Conservation (phyloP, 2,888 invertebrate genomes). For the Tetropium fuscum region DNA sequence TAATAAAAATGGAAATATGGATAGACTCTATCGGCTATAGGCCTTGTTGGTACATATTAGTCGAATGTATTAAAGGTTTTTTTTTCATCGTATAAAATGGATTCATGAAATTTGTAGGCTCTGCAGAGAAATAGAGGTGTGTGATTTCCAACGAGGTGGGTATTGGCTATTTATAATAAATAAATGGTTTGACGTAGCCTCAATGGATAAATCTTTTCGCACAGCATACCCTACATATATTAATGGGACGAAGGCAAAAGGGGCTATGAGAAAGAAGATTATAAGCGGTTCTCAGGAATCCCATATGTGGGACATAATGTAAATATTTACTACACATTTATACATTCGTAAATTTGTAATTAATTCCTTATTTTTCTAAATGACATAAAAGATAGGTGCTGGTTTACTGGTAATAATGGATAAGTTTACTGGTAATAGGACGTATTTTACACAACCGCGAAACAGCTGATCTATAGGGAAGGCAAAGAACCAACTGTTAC, state of each 20-base stretch:
- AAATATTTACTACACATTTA: too few species aligned
- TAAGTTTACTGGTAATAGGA: too few species aligned
- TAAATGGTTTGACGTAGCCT: constrained; percentile 42
- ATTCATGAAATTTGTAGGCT: too few species aligned
- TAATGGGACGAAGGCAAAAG: background rate
- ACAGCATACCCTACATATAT: constrained; percentile 8
- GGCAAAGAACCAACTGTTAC: too few species aligned
- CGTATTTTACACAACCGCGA: too few species aligned
- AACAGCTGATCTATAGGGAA: too few species aligned
- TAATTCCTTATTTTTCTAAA: too few species aligned
- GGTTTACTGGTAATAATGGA: too few species aligned
- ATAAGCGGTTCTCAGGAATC: constrained; percentile 7
- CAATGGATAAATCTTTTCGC: constrained; percentile 22
- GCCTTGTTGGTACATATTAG: constrained; percentile 49
- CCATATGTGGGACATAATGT: constrained; percentile 8
- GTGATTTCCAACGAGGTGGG: constrained; percentile 48
- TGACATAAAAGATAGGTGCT: too few species aligned
- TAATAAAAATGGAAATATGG: constrained; percentile 52
- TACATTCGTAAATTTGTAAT: too few species aligned
- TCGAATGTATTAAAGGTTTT: background rate
- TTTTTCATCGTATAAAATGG: background rate
- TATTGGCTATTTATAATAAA: constrained; percentile 48
- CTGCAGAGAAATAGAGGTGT: constrained; percentile 47
- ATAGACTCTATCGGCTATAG: constrained; percentile 50
- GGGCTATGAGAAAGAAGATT: background rate